These are phyloP conservation scores for Puntigrus tetrazona DNA, from an alignment of 2,113 vertebrate species.

Conservation along the genomic window DNA sequence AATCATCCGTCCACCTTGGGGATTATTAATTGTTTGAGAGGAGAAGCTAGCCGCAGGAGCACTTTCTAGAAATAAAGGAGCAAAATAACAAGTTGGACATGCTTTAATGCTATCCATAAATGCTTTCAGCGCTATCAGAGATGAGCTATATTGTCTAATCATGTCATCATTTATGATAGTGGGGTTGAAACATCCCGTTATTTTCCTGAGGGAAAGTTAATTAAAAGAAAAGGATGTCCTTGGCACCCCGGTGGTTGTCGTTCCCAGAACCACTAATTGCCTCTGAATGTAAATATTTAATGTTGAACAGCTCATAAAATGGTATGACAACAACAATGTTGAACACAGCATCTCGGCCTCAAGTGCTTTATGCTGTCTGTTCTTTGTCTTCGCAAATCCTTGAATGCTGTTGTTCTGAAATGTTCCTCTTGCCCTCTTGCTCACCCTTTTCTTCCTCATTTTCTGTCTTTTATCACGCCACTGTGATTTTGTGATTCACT, in stretches of 20 bases:
- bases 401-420: background rate
- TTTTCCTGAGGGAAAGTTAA: slow-evolving; percentile 31
- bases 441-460: background rate
- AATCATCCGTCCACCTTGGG: slow-evolving; percentile 16
- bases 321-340: slow-evolving; percentile 44
- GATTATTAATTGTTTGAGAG: slow-evolving; percentile 23
- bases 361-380: slow-evolving; percentile 5
- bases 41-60: background rate
- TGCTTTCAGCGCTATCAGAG: background rate
- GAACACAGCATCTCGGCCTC: slow-evolving; percentile 15
- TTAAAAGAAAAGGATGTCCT: slow-evolving; percentile 41
- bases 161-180: slow-evolving; percentile 16
- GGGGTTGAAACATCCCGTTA: slow-evolving; percentile 11
- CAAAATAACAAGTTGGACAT: slow-evolving; percentile 27
- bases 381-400: background rate
- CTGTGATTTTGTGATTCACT: background rate
- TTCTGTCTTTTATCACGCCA: background rate
- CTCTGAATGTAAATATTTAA: slow-evolving; percentile 55
- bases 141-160: background rate
- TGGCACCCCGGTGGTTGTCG: slow-evolving; percentile 40
- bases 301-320: slow-evolving; percentile 48
- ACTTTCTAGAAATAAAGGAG: background rate
- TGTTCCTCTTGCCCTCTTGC: slow-evolving; percentile 12
- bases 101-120: slow-evolving; percentile 23
- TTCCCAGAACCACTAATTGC: slow-evolving; percentile 42